A percentile compares a stretch with the other conserved stretches of the same genome.
phyloP scores from a whole-genome alignment of 2,888 invertebrate genomes.

The Ormyrus nitidulus region DNA sequence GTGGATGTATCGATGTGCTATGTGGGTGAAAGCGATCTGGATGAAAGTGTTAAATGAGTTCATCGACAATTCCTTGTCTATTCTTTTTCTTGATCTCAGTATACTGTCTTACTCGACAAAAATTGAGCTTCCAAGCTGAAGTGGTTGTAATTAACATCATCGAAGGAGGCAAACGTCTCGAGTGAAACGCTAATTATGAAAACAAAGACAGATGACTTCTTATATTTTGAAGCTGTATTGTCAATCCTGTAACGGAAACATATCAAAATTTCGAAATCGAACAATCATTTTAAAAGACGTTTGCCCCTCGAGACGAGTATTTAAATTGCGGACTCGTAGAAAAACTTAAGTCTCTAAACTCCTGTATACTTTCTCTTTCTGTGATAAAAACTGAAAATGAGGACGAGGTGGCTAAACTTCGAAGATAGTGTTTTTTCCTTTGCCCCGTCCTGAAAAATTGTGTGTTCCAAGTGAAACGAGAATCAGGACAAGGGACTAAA shows the following conservation, averaged over 20 bases:
- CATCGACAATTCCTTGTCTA: conserved; percentile 46
- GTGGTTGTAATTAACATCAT: neutral
- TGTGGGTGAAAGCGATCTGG: conserved; percentile 40
- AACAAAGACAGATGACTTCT: too few species aligned
- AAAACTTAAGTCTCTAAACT: conserved; percentile 42
- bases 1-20: conserved; percentile 52
- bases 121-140: neutral
- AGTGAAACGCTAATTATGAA: too few species aligned
- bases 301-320: conserved; percentile 22
- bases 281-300: conserved; percentile 1
- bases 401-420: conserved; percentile 19
- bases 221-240: too few species aligned
- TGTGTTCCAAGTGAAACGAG: conserved; percentile 54
- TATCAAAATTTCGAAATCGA: too few species aligned
- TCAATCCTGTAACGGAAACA: too few species aligned
- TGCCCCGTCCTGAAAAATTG: conserved; percentile 33
- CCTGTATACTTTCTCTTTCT: conserved; percentile 56
- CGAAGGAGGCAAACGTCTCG: conserved; percentile 21
- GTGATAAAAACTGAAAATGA: conserved; percentile 49
- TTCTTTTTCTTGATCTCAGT: conserved; percentile 21
- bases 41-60: conserved; percentile 15
- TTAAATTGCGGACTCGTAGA: conserved; percentile 12
- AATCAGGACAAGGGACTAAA: neutral
- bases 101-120: neutral
- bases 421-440: conserved; percentile 49